phyloP scores from a whole-genome alignment of 2,888 invertebrate species.

The Fabriciana adippe region DNA sequence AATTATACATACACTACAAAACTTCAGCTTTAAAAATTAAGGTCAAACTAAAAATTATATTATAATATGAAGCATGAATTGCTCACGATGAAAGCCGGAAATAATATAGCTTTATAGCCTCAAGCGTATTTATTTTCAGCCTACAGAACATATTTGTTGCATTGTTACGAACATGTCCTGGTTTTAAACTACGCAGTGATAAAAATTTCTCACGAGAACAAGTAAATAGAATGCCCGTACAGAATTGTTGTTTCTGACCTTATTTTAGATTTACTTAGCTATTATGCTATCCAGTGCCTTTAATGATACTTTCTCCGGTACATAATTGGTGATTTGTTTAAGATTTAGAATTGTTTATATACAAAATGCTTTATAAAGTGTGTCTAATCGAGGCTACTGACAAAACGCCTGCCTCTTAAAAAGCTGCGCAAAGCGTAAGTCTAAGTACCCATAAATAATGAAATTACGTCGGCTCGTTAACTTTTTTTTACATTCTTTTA shows the following conservation, averaged over 20 bases:
- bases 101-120: constrained; percentile 14
- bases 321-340: not conserved
- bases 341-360: not conserved
- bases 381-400: no score
- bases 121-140: constrained; percentile 20
- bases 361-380: no score
- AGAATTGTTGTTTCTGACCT: constrained; percentile 15
- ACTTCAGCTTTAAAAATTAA: constrained; percentile 16
- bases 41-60: constrained; percentile 16
- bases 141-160: constrained; percentile 19
- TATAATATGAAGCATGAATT: constrained; percentile 15
- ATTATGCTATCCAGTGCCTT: not conserved
- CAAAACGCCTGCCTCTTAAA: no score
- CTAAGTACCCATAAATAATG: no score
- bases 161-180: constrained; percentile 37
- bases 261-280: not conserved
- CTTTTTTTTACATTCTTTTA: no score
- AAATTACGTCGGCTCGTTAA: no score
- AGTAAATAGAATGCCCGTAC: constrained; percentile 27
- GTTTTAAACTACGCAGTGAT: constrained; percentile 33
- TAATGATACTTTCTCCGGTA: not conserved
- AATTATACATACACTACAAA: constrained; percentile 4
- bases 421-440: no score
- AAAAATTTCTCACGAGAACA: constrained; percentile 34
- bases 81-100: constrained; percentile 20